These are phyloP conservation scores for Graphium colonna DNA, from an alignment of 2,888 invertebrate species.

Conservation along the genomic window DNA sequence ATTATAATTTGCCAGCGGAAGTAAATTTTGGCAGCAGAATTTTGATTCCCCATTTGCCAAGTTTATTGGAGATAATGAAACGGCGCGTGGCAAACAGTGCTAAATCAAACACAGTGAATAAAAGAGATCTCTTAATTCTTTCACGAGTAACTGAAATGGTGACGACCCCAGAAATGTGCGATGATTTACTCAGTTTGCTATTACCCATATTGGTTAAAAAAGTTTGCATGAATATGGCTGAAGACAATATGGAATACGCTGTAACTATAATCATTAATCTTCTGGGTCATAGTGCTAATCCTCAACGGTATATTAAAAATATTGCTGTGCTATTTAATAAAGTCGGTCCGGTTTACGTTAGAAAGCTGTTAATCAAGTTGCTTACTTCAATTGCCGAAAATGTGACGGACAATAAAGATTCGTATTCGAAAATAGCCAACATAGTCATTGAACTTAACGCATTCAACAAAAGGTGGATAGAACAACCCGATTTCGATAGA, in stretches of 20 bases:
- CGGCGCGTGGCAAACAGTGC: slow-evolving; percentile 81
- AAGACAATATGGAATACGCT: slow-evolving; percentile 85
- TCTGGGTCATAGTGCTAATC: slow-evolving; percentile 83
- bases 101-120: slow-evolving; percentile 80
- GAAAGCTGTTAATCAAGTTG: slow-evolving; percentile 84
- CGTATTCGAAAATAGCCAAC: slow-evolving; percentile 72
- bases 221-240: slow-evolving; percentile 79
- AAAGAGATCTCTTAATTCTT: slow-evolving; percentile 85
- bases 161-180: slow-evolving; percentile 83
- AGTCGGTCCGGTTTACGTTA: slow-evolving; percentile 81
- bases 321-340: slow-evolving; percentile 87
- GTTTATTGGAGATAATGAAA: slow-evolving; percentile 85
- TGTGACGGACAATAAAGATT: slow-evolving; percentile 51
- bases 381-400: slow-evolving; percentile 80
- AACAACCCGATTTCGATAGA: slow-evolving; percentile 94
- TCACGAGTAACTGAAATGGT: slow-evolving; percentile 88
- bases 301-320: slow-evolving; percentile 83
- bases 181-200: slow-evolving; percentile 84
- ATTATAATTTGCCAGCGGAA: slow-evolving; percentile 38
- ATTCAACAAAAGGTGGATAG: slow-evolving; percentile 92
- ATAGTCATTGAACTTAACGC: slow-evolving; percentile 88
- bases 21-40: slow-evolving; percentile 87
- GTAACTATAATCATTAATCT: slow-evolving; percentile 87
- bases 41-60: slow-evolving; percentile 85
- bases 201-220: slow-evolving; percentile 86